Conservation (phyloP, 2,888 invertebrate species). For the Dryobota labecula region DNA sequence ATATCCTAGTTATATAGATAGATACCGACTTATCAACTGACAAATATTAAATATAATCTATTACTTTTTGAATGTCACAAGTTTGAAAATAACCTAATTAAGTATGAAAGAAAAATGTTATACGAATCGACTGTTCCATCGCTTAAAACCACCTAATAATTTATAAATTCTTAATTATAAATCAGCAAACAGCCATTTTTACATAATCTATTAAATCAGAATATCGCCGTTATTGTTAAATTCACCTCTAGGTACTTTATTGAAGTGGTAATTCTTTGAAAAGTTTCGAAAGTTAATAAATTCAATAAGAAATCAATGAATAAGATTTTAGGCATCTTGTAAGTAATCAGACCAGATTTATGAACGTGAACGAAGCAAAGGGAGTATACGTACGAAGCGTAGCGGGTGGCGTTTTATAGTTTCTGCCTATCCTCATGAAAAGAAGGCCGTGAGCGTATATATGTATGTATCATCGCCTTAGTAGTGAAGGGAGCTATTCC, state of each 20-base stretch:
- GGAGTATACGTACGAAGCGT: no score
- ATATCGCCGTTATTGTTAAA: constrained; percentile 2
- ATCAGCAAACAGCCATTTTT: background rate
- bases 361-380: no score
- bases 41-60: constrained; percentile 22
- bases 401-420: no score
- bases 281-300: background rate
- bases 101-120: background rate
- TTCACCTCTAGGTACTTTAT: background rate
- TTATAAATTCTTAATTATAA: background rate
- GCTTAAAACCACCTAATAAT: background rate
- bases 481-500: no score
- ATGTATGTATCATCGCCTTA: no score
- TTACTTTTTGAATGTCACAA: background rate
- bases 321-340: no score
- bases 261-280: background rate
- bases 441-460: no score
- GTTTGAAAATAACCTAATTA: constrained; percentile 1
- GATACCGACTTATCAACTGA: background rate
- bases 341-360: no score
- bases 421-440: no score
- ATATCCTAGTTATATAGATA: no score
- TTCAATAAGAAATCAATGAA: background rate
- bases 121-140: background rate
- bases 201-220: constrained; percentile 1